Base-by-base conservation (phyloP, 1,140 invertebrate species). In the Lasioglossum albipes region DNA sequence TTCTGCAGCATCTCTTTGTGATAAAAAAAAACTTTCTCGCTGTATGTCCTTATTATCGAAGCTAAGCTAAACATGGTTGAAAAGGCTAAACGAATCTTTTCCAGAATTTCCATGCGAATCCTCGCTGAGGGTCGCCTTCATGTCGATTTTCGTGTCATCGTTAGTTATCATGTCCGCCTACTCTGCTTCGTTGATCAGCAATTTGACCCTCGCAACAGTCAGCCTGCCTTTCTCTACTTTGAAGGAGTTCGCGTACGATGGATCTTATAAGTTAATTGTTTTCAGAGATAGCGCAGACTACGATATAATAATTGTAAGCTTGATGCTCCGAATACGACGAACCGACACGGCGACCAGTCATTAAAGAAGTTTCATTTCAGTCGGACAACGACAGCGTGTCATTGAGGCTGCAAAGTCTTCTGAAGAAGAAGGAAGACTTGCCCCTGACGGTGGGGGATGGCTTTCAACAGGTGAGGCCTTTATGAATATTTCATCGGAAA, bases 151-250 rank as follows among this genome's bases (percentile, higher is more conserved):
- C 31, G 9, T 83, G 12, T 85, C 89, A 0, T 75, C 89, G 0
- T 62, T 89, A 12, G 52, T 91, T 42, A 62, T 90, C 7, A 27
- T 76, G 7, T 75, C 89, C 0, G 75, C 82, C 18, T 91, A 91
- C 68, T 91, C 89, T 13, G 90, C 89, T 16, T 86, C 85, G 22
- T 75, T 91, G 27, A 89, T 87, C 36, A 91, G 89, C 36, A 89
- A 71, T 10, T 64, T 91, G 10, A 87, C 89, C 1, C 52, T 86
- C 20, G 64, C 72, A 12, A 73, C 41, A 1, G 31, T 41, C 4
- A 73, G 16, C 27, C 42, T 91, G 12, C 88, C 87, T 2, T 91
- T 91, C 64, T 68, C 84, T 2, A 86, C 81, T 59, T 49, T 88
- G 3, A 75, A 89, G 7, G 88, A 73, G 18, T 91, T 88, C 22